Conservation (phyloP, 2,888 invertebrate species). For the Leptinotarsa tumamoca region DNA sequence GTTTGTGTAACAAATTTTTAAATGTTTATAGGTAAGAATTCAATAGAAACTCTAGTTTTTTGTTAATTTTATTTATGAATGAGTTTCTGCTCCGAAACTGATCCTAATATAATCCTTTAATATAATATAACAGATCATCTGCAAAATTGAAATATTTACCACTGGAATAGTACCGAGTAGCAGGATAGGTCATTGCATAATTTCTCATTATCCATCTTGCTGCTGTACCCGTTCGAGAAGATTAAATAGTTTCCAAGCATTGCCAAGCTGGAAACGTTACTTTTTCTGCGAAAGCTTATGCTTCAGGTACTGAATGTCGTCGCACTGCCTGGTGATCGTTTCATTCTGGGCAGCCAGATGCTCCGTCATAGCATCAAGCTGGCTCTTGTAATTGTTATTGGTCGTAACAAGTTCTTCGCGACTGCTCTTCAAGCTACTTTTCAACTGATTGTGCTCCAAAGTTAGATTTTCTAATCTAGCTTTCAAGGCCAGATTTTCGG, state of each 20-base stretch:
- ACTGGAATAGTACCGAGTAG: background rate
- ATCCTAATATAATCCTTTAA: too few species aligned
- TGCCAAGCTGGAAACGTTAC: slow-evolving; percentile 38
- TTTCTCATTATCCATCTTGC: background rate
- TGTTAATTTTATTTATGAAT: slow-evolving; percentile 24
- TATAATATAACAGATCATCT: background rate
- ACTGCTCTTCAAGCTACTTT: slow-evolving; percentile 69
- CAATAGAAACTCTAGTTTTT: slow-evolving; percentile 34
- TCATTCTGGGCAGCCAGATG: slow-evolving; percentile 85
- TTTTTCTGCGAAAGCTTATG: slow-evolving; percentile 67
- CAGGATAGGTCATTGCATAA: background rate
- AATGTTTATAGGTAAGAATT: slow-evolving; percentile 38
- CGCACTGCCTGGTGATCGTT: slow-evolving; percentile 84
- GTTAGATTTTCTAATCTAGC: slow-evolving; percentile 68
- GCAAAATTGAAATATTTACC: background rate
- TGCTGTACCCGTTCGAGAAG: background rate
- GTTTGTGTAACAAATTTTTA: slow-evolving; percentile 31
- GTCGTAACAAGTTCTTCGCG: slow-evolving; percentile 79
- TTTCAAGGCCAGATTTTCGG: slow-evolving; percentile 65
- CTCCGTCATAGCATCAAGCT: slow-evolving; percentile 82
- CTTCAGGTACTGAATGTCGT: slow-evolving; percentile 79
- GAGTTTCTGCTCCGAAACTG: background rate
- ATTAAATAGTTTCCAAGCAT: background rate
- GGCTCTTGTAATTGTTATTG: slow-evolving; percentile 75
- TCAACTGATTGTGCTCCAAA: slow-evolving; percentile 67